Base-by-base conservation (phyloP, 2,113 vertebrate genomes). In the Leuciscus idus region DNA sequence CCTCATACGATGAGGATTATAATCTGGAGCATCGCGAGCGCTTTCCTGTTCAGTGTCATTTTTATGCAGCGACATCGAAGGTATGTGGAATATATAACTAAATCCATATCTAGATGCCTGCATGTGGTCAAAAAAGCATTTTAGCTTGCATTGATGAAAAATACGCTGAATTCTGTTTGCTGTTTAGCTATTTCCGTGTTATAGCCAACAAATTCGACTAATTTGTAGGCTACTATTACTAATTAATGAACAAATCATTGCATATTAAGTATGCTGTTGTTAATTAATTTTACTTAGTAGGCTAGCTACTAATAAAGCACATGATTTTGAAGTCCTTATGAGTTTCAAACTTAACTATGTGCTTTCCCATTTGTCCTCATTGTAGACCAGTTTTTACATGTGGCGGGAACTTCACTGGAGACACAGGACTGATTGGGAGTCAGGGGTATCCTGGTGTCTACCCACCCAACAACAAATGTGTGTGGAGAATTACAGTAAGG, bases 401-500 rank as follows among this genome's bases (percentile, higher is more conserved):
- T 89, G 96, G 96, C 52, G 96, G 96, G 91, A 91, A 94, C 93
- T 88, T 96, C 84, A 95, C 94, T 43, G 96, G 96, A 93, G 95
- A 95, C 76, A 95, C 95, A 28, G 96, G 96, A 76, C 91, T 96
- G 90, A 95, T 97, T 91, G 96, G 96, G 85, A 97, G 96, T 84
- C 95, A 96, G 94, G 96, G 96, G 87, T 96, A 96, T 91, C 96
- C 96, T 78, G 95, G 95, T 87, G 93, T 97, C 88, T 97, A 97
- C 90, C 96, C 96, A 88, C 94, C 96, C 72, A 97, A 97, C 92
- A 96, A 94, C 93, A 97, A 96, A 92, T 97, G 96, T 84, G 95
- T 96, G 82, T 97, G 96, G 96, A 97, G 95, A 94, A 97, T 97
- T 91, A 97, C 95, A 92, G 96, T 97, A 95, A 96, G 96, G 89